Percentiles rank a stretch among this genome's conserved stretches.
Conservation (phyloP, 1,140 invertebrate species). For the Lepidostoma basale region DNA sequence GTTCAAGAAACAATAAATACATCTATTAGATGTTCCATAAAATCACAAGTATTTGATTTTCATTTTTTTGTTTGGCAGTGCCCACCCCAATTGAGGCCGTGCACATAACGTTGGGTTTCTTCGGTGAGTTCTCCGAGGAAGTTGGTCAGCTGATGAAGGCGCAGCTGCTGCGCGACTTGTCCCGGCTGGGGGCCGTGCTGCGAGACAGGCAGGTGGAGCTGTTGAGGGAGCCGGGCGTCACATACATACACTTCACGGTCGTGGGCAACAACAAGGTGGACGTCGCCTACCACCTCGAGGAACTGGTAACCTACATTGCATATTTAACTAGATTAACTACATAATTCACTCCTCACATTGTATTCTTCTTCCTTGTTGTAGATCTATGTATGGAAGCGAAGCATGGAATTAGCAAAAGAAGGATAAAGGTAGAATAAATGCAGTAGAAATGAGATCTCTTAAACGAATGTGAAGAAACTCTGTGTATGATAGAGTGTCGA, state of each 20-base stretch:
- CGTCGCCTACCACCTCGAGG: constrained; percentile 68
- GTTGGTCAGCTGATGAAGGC: constrained; percentile 54
- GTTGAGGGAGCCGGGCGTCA: constrained; percentile 62
- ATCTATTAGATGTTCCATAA: too few species aligned
- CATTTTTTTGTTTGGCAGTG: constrained; percentile 53
- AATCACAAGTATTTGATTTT: not conserved
- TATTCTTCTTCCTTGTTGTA: not conserved
- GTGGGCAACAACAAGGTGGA: constrained; percentile 70
- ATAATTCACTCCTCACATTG: not conserved
- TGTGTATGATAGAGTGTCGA: too few species aligned
- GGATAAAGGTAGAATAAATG: too few species aligned
- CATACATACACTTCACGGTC: constrained; percentile 65
- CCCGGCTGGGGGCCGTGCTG: constrained; percentile 62
- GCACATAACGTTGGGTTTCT: constrained; percentile 67
- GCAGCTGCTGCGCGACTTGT: constrained; percentile 61
- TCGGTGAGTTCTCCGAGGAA: constrained; percentile 61
- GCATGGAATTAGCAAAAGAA: too few species aligned
- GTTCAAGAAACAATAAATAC: too few species aligned
- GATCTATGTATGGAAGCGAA: too few species aligned
- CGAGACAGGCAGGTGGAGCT: constrained; percentile 63
- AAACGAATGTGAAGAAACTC: too few species aligned
- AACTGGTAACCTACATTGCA: constrained; percentile 63
- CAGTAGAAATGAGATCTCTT: too few species aligned
- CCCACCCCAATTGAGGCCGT: constrained; percentile 66
- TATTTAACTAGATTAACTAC: not conserved